phyloP scores from a whole-genome alignment of 2,113 vertebrate genomes.

The Nicator chloris region DNA sequence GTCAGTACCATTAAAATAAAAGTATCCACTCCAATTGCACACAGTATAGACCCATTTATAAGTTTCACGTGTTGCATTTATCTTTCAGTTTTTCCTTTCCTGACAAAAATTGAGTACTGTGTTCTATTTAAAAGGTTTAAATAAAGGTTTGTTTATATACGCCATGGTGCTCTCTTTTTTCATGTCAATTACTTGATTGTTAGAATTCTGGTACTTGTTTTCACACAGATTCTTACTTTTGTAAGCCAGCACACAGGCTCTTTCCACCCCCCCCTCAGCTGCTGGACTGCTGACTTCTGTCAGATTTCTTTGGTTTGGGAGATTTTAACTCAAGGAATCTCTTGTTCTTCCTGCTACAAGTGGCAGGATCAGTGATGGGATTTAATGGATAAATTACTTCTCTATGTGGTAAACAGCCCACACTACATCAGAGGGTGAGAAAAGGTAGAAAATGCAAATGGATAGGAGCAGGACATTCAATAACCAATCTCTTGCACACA shows the following conservation, averaged over 20 bases:
- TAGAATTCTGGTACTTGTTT: not conserved
- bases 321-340: not conserved
- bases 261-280: not conserved
- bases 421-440: not conserved
- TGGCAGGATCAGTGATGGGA: not conserved
- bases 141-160: conserved; percentile 27
- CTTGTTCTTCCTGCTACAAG: not conserved
- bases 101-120: not conserved
- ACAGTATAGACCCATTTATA: not conserved
- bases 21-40: not conserved
- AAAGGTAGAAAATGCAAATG: not conserved
- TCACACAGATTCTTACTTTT: not conserved
- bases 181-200: not conserved
- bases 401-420: not conserved
- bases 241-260: not conserved
- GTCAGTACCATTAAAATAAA: not conserved
- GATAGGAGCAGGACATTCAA: not conserved
- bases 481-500: fast-evolving
- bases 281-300: not conserved
- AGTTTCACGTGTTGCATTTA: not conserved
- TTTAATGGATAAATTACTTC: not conserved
- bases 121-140: conserved; percentile 31
- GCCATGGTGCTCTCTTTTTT: not conserved
- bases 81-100: not conserved
- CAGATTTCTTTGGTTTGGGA: not conserved